These are phyloP conservation scores for Odontothrips loti DNA, from an alignment of 2,888 invertebrate species.

Conservation along the genomic window DNA sequence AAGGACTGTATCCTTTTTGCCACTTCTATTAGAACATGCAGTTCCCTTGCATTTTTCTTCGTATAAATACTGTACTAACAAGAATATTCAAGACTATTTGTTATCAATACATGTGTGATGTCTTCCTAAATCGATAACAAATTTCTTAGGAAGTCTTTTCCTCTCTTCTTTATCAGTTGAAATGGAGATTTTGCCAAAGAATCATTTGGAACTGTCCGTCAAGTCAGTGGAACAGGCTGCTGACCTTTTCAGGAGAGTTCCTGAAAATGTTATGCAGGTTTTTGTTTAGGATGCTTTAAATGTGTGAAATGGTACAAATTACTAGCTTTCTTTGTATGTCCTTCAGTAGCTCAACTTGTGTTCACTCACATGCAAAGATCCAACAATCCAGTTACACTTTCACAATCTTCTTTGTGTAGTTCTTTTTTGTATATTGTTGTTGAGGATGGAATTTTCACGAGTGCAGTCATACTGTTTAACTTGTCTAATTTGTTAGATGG, in stretches of 20 bases:
- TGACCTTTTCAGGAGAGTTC: not conserved
- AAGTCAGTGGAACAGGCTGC: not conserved
- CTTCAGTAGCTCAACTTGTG: not conserved
- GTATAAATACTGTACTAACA: not conserved
- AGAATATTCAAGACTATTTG: not conserved
- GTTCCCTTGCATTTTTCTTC: not conserved
- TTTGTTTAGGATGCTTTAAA: not conserved
- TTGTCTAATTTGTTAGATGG: too few relatives aligned
- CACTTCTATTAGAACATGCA: not conserved
- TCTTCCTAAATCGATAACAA: not conserved
- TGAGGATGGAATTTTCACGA: not conserved
- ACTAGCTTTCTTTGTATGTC: not conserved
- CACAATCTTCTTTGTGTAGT: not conserved
- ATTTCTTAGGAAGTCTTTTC: not conserved
- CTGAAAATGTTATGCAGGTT: not conserved
- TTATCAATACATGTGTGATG: not conserved
- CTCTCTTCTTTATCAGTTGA: too few relatives aligned
- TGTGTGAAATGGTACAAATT: not conserved
- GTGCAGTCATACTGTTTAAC: not conserved
- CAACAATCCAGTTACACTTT: too few relatives aligned
- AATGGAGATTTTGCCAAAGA: not conserved
- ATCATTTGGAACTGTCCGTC: not conserved
- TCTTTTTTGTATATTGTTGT: not conserved
- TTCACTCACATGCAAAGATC: not conserved
- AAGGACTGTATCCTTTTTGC: not conserved